These are phyloP conservation scores for Tetraneura akinire DNA, from an alignment of 1,140 invertebrate species.

Conservation along the genomic window DNA sequence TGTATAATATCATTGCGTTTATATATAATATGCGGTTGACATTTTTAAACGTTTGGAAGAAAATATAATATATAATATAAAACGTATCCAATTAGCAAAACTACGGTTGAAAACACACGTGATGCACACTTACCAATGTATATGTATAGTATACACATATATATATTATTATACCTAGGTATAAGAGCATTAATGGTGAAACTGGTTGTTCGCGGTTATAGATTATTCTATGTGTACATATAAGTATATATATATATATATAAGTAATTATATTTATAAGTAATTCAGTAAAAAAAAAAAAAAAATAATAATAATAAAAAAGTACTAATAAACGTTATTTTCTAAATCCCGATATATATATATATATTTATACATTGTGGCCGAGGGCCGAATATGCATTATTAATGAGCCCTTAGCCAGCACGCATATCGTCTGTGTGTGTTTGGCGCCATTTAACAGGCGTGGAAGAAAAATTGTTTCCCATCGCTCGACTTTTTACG, in stretches of 20 bases:
- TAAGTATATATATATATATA: not conserved
- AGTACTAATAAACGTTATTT: not conserved
- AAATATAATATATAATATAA: conserved; percentile 1
- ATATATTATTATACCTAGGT: not conserved
- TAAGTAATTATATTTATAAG: not conserved
- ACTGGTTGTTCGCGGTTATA: not conserved
- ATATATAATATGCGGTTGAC: conserved; percentile 18
- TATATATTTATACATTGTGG: not conserved
- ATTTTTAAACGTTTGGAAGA: not conserved
- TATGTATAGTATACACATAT: not conserved
- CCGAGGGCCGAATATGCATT: not conserved
- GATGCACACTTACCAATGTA: not conserved
- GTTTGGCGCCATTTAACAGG: conserved; percentile 5
- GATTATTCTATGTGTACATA: not conserved
- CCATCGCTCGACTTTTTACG: too few species aligned
- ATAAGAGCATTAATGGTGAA: not conserved
- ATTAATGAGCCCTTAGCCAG: conserved; percentile 1
- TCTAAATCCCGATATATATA: not conserved
- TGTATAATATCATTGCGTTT: too few species aligned
- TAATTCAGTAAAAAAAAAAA: not conserved
- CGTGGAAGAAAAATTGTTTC: not conserved
- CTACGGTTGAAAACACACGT: conserved; percentile 10
- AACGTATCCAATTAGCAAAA: conserved; percentile 29
- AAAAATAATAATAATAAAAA: not conserved
- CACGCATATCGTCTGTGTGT: too few species aligned